These are phyloP conservation scores for Pseudomugil tenellus DNA, from an alignment of 2,797 vertebrate species.

Conservation along the genomic window DNA sequence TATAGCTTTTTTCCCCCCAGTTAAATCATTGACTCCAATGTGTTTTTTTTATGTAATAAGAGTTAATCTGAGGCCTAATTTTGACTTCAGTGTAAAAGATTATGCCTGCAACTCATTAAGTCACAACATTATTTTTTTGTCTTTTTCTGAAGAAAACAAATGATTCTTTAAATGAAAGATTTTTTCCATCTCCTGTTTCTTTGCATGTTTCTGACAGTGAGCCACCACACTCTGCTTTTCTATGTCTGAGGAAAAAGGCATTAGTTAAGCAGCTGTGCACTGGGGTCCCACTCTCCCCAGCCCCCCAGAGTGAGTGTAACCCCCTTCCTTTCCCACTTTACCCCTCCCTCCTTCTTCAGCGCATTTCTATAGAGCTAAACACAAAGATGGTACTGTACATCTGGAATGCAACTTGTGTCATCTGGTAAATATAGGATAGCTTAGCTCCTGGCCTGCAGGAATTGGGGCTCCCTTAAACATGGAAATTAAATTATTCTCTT, in stretches of 20 bases:
- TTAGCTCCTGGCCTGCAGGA: slow-evolving; percentile 67
- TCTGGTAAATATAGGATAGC: slow-evolving; percentile 84
- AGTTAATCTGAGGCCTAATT: slow-evolving; percentile 65
- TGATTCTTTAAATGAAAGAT: slow-evolving; percentile 48
- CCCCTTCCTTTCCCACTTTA: slow-evolving; percentile 48
- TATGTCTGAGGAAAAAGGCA: slow-evolving; percentile 67
- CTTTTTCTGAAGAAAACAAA: slow-evolving; percentile 31
- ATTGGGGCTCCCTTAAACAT: slow-evolving; percentile 76
- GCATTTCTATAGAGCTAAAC: slow-evolving; percentile 82
- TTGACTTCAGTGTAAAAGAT: slow-evolving; percentile 51
- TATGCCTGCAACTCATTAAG: slow-evolving; percentile 53
- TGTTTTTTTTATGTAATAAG: slow-evolving; percentile 62
- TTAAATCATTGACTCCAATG: slow-evolving; percentile 64
- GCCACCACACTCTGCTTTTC: slow-evolving; percentile 63
- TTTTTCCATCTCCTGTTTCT: slow-evolving; percentile 57
- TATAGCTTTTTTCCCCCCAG: slow-evolving; percentile 39
- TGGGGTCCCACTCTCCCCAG: slow-evolving; percentile 64
- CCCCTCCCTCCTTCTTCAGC: slow-evolving; percentile 63
- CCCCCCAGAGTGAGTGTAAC: slow-evolving; percentile 55
- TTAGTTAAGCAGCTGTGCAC: slow-evolving; percentile 86
- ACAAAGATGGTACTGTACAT: slow-evolving; percentile 87
- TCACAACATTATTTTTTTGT: slow-evolving; percentile 9
- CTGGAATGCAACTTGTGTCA: slow-evolving; percentile 87
- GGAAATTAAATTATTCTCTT: slow-evolving; percentile 78
- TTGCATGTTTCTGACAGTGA: slow-evolving; percentile 59